Evolutionary conservation across 2,888 invertebrate genomes (phyloP), one percentile per base, ranked within the genome.

Genomic region (Pseudolycoriella hygida): DNA sequence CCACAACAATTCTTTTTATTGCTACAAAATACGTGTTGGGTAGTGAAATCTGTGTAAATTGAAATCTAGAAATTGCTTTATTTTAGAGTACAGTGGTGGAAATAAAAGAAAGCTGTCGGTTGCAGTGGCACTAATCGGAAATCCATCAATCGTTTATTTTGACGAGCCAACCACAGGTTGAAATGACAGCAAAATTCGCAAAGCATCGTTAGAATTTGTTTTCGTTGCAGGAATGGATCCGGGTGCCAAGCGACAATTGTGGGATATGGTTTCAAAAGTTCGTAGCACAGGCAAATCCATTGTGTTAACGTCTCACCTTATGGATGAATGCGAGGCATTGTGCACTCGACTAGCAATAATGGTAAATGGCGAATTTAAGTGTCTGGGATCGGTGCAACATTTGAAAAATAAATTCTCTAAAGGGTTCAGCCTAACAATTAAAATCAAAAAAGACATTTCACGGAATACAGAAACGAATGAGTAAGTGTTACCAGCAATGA

Each of bases 271-370:
- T 25, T 70, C 73, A 49, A 70, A 73, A 47, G 73, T 81, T 38
- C 69, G 82, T 40, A 76, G 77, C 47, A 67, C 73, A 2, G 86
- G 87, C 0, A 74, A 74, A 57, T 79, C 83, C 47, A 74, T 89
- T 45, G 71, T 90, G 48, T 69, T 89, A 47, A 89, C 89, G 14
- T 86, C 87, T 39, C 84, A 86, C 66, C 84, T 82, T 60, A 85
- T 87, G 83, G 81, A 82, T 61, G 86, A 87, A 62, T 85, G 85
- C 62, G 85, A 87, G 66, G 82, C 80, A 25, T 67, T 87, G 32
- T 87, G 86, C 60, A 80, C 82, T 2, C 69, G 85, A 8, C 64
- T 87, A 53, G 82, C 81, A 32, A 80, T 87, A 49, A 85, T 87
- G 85, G 85, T 84, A 45, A 77, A 80, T 57, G 87, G 86, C 0